Conservation (phyloP, 2,888 invertebrate genomes). For the Cheilosia vulpina region DNA sequence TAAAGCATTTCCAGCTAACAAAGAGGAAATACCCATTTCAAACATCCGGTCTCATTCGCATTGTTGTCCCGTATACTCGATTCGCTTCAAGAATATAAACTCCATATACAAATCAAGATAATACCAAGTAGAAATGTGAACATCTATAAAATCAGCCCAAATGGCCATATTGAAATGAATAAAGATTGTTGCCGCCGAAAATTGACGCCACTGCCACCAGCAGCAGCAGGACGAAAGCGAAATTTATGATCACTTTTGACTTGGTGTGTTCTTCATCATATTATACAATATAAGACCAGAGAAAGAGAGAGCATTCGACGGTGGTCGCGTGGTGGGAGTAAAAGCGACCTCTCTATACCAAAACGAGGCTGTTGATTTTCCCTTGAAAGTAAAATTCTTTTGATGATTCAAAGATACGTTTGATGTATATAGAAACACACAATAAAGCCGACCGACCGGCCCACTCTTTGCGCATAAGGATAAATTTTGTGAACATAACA, state of each 20-base stretch:
- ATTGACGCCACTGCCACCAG: constrained; percentile 17
- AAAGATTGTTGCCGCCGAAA: constrained; percentile 41
- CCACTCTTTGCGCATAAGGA: constrained; percentile 21
- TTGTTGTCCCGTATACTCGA: not conserved
- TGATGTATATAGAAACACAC: constrained; percentile 10
- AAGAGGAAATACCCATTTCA: constrained; percentile 40
- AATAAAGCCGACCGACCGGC: constrained; percentile 11
- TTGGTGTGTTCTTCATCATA: not conserved
- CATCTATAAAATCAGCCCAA: constrained; percentile 9
- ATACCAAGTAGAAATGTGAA: not conserved
- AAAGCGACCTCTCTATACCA: constrained; percentile 15
- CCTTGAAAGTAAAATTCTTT: constrained; percentile 29
- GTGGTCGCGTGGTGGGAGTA: not conserved
- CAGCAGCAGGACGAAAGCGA: constrained; percentile 25
- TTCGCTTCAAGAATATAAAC: not conserved
- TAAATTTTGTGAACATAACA: constrained; percentile 30
- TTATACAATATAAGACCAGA: not conserved
- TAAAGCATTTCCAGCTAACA: constrained; percentile 19
- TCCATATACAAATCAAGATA: constrained; percentile 10
- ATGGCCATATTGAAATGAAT: constrained; percentile 31
- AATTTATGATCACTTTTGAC: constrained; percentile 37
- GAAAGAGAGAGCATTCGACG: not conserved
- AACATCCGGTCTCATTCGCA: constrained; percentile 27
- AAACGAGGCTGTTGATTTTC: constrained; percentile 47
- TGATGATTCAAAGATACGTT: constrained; percentile 3